Conservation (phyloP, 2,113 vertebrate species). For the Pygoscelis adeliae region DNA sequence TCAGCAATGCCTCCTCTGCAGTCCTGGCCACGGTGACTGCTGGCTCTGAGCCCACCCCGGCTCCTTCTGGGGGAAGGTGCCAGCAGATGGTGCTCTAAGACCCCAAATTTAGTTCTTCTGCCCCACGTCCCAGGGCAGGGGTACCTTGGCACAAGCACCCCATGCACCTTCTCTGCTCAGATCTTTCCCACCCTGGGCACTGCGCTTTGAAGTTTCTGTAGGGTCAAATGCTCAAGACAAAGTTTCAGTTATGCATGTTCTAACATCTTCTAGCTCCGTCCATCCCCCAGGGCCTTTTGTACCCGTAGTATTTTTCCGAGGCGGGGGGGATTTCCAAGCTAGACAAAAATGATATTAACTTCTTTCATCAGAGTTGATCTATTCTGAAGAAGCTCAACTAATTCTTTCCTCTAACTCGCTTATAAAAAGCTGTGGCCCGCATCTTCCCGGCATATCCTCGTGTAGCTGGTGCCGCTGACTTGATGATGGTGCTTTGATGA, state of each 20-base stretch:
- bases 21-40: background rate
- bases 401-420: background rate
- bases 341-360: background rate
- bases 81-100: conserved; percentile 64
- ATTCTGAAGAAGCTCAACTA: background rate
- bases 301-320: background rate
- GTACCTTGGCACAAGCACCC: background rate
- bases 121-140: background rate
- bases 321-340: background rate
- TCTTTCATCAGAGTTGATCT: background rate
- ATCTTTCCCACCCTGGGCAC: background rate
- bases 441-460: background rate
- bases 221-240: background rate
- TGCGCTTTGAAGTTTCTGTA: background rate
- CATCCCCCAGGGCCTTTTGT: background rate
- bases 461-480: background rate
- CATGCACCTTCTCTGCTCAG: background rate
- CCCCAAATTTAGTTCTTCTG: background rate
- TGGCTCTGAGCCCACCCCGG: rapidly evolving
- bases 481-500: background rate
- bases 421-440: background rate
- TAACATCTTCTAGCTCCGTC: background rate
- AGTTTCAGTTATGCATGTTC: background rate
- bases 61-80: background rate
- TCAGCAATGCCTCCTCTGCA: background rate